These are phyloP conservation scores for Lasius platythorax DNA, from an alignment of 2,888 invertebrate species.

Conservation along the genomic window DNA sequence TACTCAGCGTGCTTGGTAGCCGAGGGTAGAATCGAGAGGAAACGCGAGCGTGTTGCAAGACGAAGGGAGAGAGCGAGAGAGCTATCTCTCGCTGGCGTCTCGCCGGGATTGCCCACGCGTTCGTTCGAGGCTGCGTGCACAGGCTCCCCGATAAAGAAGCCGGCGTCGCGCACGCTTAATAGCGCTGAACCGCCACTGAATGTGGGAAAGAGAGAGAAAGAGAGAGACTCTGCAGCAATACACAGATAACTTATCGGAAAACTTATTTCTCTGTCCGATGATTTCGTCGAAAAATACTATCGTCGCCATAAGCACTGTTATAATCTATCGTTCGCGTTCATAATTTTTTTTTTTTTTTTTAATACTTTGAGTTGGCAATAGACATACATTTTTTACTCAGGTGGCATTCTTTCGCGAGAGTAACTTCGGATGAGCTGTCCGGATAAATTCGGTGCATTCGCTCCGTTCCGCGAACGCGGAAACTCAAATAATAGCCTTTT, in stretches of 20 bases:
- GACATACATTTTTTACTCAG: not conserved
- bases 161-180: slow-evolving; percentile 1
- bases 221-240: not conserved
- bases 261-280: not conserved
- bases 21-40: slow-evolving; percentile 47
- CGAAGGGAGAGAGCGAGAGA: slow-evolving; percentile 27
- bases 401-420: not conserved
- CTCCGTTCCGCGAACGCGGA: slow-evolving; percentile 31
- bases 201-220: too few relatives aligned
- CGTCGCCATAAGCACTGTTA: not conserved
- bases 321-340: not conserved
- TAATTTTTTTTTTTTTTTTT: too few relatives aligned
- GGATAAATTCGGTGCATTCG: not conserved
- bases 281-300: not conserved
- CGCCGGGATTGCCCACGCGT: slow-evolving; percentile 73
- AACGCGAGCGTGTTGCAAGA: slow-evolving; percentile 20
- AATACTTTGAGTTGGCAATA: not conserved
- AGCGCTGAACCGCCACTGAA: slow-evolving; percentile 9
- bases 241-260: not conserved
- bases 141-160: slow-evolving; percentile 59
- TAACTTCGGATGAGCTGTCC: not conserved
- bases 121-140: slow-evolving; percentile 61
- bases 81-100: slow-evolving; percentile 69
- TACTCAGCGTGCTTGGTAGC: slow-evolving; percentile 67
- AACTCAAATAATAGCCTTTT: slow-evolving; percentile 46